These are phyloP conservation scores for Andrena praecox DNA, from an alignment of 2,888 invertebrate genomes.

Conservation along the genomic window DNA sequence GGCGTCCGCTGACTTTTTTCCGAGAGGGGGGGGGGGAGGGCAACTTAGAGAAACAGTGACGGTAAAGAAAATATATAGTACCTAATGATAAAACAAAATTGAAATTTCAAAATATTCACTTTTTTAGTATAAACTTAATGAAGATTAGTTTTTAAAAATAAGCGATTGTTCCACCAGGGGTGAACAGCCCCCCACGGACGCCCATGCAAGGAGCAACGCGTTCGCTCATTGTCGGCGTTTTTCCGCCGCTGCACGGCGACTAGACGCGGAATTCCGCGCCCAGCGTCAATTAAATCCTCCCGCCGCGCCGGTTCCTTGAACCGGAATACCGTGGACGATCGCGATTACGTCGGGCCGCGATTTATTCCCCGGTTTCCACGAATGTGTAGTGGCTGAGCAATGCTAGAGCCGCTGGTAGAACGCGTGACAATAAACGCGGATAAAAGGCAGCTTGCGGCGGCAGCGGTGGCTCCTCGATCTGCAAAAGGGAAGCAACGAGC, in stretches of 20 bases:
- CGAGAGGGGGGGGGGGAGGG: too few relatives aligned
- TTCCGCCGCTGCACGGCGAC: not conserved
- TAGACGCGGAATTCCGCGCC: conserved; percentile 31
- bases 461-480: not conserved
- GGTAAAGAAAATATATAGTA: too few relatives aligned
- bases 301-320: conserved; percentile 35
- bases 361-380: conserved; percentile 58
- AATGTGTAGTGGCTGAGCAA: conserved; percentile 48
- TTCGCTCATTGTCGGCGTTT: not conserved
- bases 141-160: too few relatives aligned
- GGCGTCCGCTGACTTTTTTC: too few relatives aligned
- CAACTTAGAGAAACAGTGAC: too few relatives aligned
- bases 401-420: conserved; percentile 32
- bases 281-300: conserved; percentile 60
- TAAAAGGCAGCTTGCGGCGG: conserved; percentile 34
- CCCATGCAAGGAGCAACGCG: not conserved
- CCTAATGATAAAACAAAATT: too few relatives aligned
- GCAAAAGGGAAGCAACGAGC: conserved; percentile 34
- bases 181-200: too few relatives aligned
- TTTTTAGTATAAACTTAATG: too few relatives aligned
- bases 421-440: conserved; percentile 60
- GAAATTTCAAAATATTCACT: too few relatives aligned
- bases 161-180: too few relatives aligned
- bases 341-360: conserved; percentile 50
- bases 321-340: conserved; percentile 48